Conservation (phyloP, 2,888 invertebrate species). For the Polyommatus iphigenia region DNA sequence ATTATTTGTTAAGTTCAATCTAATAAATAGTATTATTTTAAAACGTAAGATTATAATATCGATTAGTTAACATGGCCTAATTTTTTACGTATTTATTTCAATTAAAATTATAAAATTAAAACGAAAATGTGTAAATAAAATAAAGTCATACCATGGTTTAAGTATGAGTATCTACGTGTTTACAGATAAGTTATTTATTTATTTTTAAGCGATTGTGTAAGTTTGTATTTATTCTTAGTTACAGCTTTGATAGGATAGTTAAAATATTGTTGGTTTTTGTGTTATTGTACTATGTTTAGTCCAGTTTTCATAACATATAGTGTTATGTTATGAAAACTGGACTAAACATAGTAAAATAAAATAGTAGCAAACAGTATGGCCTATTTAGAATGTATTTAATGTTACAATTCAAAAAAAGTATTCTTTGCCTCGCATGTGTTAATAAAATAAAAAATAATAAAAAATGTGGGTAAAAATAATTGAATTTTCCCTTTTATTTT, state of each 20-base stretch:
- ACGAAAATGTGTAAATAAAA: background rate
- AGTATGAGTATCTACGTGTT: background rate
- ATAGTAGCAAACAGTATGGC: background rate
- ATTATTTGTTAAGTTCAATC: too few relatives aligned
- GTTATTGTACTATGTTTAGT: too few relatives aligned
- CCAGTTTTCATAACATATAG: too few relatives aligned
- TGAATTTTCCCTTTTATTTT: background rate
- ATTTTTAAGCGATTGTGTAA: background rate
- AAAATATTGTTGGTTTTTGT: conserved; percentile 11
- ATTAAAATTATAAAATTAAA: background rate
- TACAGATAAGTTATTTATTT: background rate
- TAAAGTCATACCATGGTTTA: background rate
- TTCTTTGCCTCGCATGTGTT: background rate
- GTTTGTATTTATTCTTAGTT: background rate
- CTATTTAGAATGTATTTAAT: background rate
- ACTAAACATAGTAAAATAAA: background rate
- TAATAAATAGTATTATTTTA: too few relatives aligned
- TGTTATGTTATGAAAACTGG: background rate
- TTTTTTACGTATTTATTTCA: background rate
- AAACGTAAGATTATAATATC: too few relatives aligned
- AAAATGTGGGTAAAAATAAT: background rate
- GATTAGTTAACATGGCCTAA: background rate
- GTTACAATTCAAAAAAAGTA: background rate
- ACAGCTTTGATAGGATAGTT: background rate
- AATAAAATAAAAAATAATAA: background rate